These are phyloP conservation scores for Sprattus sprattus DNA, from an alignment of 2,113 vertebrate genomes.

Conservation along the genomic window DNA sequence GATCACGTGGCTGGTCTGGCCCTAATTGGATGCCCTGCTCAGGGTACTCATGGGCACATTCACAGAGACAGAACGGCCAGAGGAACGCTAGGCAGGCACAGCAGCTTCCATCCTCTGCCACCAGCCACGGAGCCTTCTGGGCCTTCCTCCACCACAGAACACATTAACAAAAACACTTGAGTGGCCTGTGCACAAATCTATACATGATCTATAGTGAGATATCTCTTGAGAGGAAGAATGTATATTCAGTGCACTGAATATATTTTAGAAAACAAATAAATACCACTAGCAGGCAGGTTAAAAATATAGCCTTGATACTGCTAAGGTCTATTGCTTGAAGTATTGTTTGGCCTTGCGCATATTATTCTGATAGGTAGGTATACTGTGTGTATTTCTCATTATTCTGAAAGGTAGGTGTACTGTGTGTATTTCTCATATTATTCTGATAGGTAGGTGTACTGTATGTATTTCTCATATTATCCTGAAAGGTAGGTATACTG, in stretches of 20 bases:
- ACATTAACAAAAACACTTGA: not conserved
- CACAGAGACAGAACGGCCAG: not conserved
- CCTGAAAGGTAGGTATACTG: not conserved
- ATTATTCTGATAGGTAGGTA: not conserved
- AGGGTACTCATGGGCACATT: constrained; percentile 31
- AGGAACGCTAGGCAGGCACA: not conserved
- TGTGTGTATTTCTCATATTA: not conserved
- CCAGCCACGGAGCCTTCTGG: not conserved
- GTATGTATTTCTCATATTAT: not conserved
- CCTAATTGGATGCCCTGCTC: constrained; percentile 42
- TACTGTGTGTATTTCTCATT: not conserved
- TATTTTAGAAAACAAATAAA: not conserved
- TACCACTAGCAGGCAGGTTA: not conserved
- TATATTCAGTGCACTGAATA: not conserved
- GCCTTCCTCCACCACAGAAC: not conserved
- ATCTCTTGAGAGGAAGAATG: not conserved
- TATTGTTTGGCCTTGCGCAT: not conserved
- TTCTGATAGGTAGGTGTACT: not conserved
- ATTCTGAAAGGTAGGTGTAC: not conserved
- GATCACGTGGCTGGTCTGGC: not conserved
- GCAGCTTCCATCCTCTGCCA: not conserved
- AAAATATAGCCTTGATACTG: not conserved
- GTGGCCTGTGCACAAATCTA: not conserved
- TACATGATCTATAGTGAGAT: not conserved
- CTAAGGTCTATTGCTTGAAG: not conserved